phyloP scores from a whole-genome alignment of 2,888 invertebrate species.

The Agriotes lineatus region DNA sequence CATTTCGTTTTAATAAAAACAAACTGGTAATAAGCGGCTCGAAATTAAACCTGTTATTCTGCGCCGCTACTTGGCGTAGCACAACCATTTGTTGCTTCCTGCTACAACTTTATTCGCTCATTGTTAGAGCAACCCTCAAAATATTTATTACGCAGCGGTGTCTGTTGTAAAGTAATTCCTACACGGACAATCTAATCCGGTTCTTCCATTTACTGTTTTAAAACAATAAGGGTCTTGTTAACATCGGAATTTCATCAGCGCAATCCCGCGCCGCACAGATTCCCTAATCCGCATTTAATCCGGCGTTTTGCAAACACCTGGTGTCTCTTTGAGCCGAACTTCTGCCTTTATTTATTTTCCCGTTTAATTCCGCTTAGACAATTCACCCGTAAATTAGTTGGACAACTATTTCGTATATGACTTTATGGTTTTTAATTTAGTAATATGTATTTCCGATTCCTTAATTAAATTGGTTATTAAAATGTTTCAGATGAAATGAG shows the following conservation, averaged over 20 bases:
- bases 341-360: slow-evolving; percentile 23
- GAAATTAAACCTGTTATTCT: too few relatives aligned
- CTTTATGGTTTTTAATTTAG: too few relatives aligned
- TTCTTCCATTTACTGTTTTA: slow-evolving; percentile 36
- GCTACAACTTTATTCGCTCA: neutral
- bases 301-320: slow-evolving; percentile 39
- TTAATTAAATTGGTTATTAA: too few relatives aligned
- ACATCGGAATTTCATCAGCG: slow-evolving; percentile 41
- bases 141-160: slow-evolving; percentile 11
- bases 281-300: slow-evolving; percentile 39
- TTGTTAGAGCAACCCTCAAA: neutral
- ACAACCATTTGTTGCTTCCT: slow-evolving; percentile 6
- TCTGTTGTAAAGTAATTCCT: slow-evolving; percentile 31
- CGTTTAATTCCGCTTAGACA: slow-evolving; percentile 18
- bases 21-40: too few relatives aligned
- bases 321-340: slow-evolving; percentile 20
- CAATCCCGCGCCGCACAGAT: slow-evolving; percentile 31
- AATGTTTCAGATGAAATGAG: too few relatives aligned
- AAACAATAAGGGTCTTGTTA: slow-evolving; percentile 40
- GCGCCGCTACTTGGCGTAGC: too few relatives aligned
- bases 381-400: too few relatives aligned
- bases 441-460: too few relatives aligned
- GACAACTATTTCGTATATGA: too few relatives aligned
- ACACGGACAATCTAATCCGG: slow-evolving; percentile 27
- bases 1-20: too few relatives aligned